A percentile compares a stretch with the other conserved stretches of the same genome.
phyloP scores from a whole-genome alignment of 64 coral and sea anemone species.

The Pocillopora damicornis region DNA sequence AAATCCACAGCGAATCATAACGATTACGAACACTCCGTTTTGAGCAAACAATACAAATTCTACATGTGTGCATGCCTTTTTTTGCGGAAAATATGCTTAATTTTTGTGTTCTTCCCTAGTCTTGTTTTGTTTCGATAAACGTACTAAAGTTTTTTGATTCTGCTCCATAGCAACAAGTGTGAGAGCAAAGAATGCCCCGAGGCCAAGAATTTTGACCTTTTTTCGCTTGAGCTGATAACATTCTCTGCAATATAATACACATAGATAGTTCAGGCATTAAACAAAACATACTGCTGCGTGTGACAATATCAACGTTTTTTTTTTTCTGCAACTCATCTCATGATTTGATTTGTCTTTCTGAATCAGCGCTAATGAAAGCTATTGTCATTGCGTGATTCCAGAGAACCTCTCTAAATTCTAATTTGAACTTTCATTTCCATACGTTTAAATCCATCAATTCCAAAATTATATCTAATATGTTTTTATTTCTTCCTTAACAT shows the following conservation, averaged over 20 bases:
- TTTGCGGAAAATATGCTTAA: too few species aligned
- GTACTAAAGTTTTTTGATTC: not conserved
- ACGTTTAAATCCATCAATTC: not conserved
- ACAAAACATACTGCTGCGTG: not conserved
- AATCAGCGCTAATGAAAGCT: not conserved
- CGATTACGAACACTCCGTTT: too few species aligned
- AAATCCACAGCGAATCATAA: too few species aligned
- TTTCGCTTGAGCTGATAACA: not conserved
- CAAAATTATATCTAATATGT: not conserved
- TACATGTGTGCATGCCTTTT: too few species aligned
- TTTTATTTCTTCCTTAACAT: too few species aligned
- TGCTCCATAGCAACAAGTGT: not conserved
- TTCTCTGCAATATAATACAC: not conserved
- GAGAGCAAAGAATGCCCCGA: not conserved
- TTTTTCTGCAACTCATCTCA: not conserved
- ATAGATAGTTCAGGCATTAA: not conserved
- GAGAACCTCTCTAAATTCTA: not conserved
- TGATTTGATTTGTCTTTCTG: not conserved
- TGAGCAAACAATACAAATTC: too few species aligned
- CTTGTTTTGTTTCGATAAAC: not conserved
- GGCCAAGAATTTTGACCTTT: not conserved
- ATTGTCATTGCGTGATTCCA: not conserved
- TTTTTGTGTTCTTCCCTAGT: too few species aligned
- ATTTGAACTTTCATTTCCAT: not conserved
- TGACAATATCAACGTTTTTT: not conserved